Evolutionary conservation across 2,113 vertebrate species (phyloP), one percentile per base, ranked within the genome.

Genomic region (Motacilla tschutschensis): DNA sequence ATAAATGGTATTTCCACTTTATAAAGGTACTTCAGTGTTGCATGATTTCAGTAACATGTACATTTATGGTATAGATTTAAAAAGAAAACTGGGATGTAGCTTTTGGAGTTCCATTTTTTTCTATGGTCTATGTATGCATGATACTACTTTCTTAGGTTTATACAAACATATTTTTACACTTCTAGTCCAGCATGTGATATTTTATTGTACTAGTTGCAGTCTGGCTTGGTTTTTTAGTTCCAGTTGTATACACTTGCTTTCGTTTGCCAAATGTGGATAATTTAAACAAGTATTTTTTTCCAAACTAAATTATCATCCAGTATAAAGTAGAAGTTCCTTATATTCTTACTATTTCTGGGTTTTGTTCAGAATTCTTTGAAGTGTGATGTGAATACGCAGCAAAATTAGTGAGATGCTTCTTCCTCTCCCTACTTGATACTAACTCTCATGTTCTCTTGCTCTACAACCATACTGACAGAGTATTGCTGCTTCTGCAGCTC

Each of bases 321-420:
- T 51, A 14, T 65, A 14, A 67, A 31, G 12, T 48, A 67, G 17
- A 87, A 74, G 5, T 69, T 62, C 31, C 6, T 53, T 70, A 22
- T 35, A 29, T 66, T 79, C 31, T 26, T 51, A 3, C 11, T 43
- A 0, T 12, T 54, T 9, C 12, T 36, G 22, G 1, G 4, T 67
- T 81, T 79, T 47, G 2, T 65, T 78, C 51, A 46, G 66, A 86
- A n/a, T 26, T 72, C 43, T n/a, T 85, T 88, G 24, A 71, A 63
- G 17, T 20, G 8, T 28, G 13, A 63, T 0, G 0, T 70, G 40
- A 58, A 66, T 54, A n/a, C 1, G 4, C 31, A 33, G 17, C 14
- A 55, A 54, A 90, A 70, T 46, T 18, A 60, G 19, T 9, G 7
- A 65, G 20, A 15, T 54, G 16, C 20, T 53, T 55, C 5, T 54